Conservation (phyloP, 2,888 invertebrate genomes). For the Andrena minutula region DNA sequence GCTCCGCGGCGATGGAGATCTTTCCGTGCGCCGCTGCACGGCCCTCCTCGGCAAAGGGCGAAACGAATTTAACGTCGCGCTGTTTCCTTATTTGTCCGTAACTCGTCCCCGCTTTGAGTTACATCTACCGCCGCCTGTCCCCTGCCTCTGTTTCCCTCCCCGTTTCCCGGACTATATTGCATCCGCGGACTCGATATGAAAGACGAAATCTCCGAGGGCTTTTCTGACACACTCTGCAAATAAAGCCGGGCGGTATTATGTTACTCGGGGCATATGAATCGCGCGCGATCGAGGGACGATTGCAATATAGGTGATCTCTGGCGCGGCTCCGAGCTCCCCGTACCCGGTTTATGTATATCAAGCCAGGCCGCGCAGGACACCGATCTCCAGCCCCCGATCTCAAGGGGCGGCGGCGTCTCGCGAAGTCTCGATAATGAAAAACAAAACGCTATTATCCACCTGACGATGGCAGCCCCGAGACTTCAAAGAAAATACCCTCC, state of each 20-base stretch:
- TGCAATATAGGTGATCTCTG: slow-evolving; percentile 45
- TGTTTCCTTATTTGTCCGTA: slow-evolving; percentile 47
- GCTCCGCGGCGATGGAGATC: slow-evolving; percentile 33
- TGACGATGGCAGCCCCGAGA: not conserved
- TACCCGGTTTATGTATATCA: not conserved
- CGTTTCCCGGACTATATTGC: slow-evolving; percentile 44
- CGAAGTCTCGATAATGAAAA: slow-evolving; percentile 3
- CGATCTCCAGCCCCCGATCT: slow-evolving; percentile 1
- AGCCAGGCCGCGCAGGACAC: not conserved
- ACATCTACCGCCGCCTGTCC: slow-evolving; percentile 13
- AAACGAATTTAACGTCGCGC: slow-evolving; percentile 55
- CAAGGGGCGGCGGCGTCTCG: not conserved
- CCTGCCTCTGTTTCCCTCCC: slow-evolving; percentile 1
- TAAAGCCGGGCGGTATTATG: slow-evolving; percentile 70
- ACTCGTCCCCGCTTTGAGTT: slow-evolving; percentile 41
- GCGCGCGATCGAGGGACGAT: slow-evolving; percentile 58
- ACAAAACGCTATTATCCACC: not conserved
- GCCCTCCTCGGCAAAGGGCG: slow-evolving; percentile 18
- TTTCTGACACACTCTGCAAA: slow-evolving; percentile 79
- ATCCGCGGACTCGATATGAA: slow-evolving; percentile 45
- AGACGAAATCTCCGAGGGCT: slow-evolving; percentile 73
- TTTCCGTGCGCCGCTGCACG: slow-evolving; percentile 9
- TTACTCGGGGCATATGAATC: slow-evolving; percentile 73
- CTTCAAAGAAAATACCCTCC: slow-evolving; percentile 30
- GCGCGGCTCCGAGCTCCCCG: not conserved